These are phyloP conservation scores for Aradophagus sp. DNA, from an alignment of 1,140 invertebrate species.

Conservation along the genomic window DNA sequence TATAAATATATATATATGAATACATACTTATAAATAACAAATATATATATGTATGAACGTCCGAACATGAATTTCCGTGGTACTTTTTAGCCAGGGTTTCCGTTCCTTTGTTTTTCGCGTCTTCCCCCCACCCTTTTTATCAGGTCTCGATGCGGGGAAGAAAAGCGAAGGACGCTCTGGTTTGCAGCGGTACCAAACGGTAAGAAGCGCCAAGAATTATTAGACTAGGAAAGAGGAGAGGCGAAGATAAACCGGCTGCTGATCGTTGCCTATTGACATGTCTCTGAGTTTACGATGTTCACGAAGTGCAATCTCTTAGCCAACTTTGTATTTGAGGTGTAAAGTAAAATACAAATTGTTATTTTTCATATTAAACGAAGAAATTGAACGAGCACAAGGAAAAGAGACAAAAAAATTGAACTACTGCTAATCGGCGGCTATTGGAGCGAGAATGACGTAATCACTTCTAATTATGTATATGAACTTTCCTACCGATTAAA, in stretches of 20 bases:
- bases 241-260: slow-evolving; percentile 16
- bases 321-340: slow-evolving; percentile 71
- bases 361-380: slow-evolving; percentile 72
- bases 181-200: slow-evolving; percentile 1
- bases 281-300: slow-evolving; percentile 72
- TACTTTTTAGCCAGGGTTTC: slow-evolving; percentile 22
- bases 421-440: slow-evolving; percentile 22
- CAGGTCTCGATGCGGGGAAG: slow-evolving; percentile 3
- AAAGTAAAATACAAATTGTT: slow-evolving; percentile 74
- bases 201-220: no score
- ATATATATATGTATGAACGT: slow-evolving; percentile 49
- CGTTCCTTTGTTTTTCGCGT: slow-evolving; percentile 12
- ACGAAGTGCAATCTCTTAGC: slow-evolving; percentile 76
- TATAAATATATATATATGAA: slow-evolving; percentile 12
- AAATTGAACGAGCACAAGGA: slow-evolving; percentile 14
- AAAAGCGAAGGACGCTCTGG: slow-evolving; percentile 9
- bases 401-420: neutral
- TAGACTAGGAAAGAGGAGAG: neutral
- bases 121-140: neutral
- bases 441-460: slow-evolving; percentile 53
- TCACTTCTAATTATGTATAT: slow-evolving; percentile 70
- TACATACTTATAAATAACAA: neutral
- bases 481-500: slow-evolving; percentile 68
- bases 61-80: slow-evolving; percentile 40
- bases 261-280: slow-evolving; percentile 56